Evolutionary conservation across 2,888 invertebrate species (phyloP).

Genomic region (Thyatira batis): DNA sequence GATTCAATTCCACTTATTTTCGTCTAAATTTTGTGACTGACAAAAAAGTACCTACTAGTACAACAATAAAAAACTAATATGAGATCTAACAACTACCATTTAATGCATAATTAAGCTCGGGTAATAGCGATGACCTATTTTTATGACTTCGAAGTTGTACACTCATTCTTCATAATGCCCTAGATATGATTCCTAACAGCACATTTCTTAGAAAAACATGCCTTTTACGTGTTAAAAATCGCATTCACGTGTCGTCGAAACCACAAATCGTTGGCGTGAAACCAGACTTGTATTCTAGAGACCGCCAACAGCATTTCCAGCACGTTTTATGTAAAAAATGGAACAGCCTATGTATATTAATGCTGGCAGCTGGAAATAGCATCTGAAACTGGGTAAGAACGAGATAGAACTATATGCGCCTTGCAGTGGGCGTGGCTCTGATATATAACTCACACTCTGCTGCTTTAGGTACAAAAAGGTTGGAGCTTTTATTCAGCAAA

Average conservation of each 20-base stretch:
- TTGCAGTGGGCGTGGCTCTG: constrained; percentile 58
- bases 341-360: constrained; percentile 3
- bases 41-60: too few relatives aligned
- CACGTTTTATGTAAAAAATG: neutral
- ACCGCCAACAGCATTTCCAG: neutral
- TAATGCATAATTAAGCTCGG: too few relatives aligned
- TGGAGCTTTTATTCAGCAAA: constrained; percentile 24
- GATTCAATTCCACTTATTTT: too few relatives aligned
- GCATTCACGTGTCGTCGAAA: neutral
- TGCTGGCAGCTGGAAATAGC: constrained; percentile 31
- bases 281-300: neutral
- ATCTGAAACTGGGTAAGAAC: constrained; percentile 34
- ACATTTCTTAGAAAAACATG: neutral
- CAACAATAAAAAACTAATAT: too few relatives aligned
- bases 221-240: neutral
- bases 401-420: constrained; percentile 51
- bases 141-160: too few relatives aligned
- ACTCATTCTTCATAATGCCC: neutral
- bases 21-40: too few relatives aligned
- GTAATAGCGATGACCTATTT: constrained; percentile 3
- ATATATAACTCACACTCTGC: constrained; percentile 19
- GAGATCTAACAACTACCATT: too few relatives aligned
- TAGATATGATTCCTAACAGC: too few relatives aligned
- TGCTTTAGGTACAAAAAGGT: constrained; percentile 39
- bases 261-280: neutral